These are phyloP conservation scores for Monopterus albus DNA, from an alignment of 2,113 vertebrate genomes.

Conservation along the genomic window DNA sequence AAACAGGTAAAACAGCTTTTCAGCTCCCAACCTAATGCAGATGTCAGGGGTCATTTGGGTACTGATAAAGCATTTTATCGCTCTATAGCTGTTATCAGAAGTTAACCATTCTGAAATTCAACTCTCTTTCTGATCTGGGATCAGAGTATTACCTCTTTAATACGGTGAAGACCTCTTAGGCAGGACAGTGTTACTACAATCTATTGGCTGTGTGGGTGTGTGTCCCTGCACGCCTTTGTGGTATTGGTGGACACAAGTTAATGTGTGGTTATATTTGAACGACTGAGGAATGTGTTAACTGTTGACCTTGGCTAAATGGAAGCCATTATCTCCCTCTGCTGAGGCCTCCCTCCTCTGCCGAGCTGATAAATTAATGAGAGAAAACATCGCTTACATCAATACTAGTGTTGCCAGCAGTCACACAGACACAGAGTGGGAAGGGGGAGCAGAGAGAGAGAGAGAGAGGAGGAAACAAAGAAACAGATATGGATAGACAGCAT, in stretches of 20 bases:
- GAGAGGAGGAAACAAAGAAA: too few species aligned
- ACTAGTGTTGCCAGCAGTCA: conserved; percentile 63
- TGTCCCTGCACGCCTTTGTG: conserved; percentile 13
- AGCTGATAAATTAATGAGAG: conserved; percentile 79
- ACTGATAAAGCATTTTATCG: conserved; percentile 1
- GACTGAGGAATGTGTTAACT: conserved; percentile 81
- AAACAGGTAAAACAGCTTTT: background rate
- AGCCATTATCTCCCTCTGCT: conserved; percentile 68
- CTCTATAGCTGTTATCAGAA: conserved; percentile 4
- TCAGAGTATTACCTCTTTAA: conserved; percentile 35
- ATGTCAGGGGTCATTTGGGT: background rate
- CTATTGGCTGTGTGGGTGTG: conserved; percentile 26
- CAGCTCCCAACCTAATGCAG: background rate
- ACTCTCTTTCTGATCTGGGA: background rate
- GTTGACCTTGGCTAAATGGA: conserved; percentile 82
- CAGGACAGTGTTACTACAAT: conserved; percentile 32
- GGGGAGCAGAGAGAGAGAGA: background rate
- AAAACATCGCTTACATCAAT: conserved; percentile 70
- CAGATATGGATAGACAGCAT: too few species aligned
- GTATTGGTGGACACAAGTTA: conserved; percentile 67
- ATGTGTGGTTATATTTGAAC: conserved; percentile 79
- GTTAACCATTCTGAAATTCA: conserved; percentile 6
- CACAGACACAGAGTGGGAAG: background rate
- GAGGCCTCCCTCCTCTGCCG: conserved; percentile 33
- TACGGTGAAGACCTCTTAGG: conserved; percentile 18